These are phyloP conservation scores for Mus pahari DNA, from an alignment of 2,113 vertebrate genomes.

Conservation along the genomic window DNA sequence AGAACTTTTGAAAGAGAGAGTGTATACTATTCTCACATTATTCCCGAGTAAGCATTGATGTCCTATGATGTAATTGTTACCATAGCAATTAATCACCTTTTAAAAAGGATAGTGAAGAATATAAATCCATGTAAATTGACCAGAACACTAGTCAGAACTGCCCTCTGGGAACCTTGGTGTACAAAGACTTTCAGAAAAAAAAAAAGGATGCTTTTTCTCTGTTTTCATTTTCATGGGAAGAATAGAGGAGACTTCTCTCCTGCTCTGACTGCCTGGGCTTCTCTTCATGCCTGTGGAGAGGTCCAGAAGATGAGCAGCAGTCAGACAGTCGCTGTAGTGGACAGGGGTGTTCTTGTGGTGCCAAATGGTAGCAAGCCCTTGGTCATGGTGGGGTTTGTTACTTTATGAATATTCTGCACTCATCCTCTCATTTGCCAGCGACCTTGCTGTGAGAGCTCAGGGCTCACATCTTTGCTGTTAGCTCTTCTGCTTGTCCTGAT, in stretches of 20 bases:
- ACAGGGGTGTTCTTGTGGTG: constrained; percentile 67
- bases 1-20: constrained; percentile 62
- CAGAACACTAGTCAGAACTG: constrained; percentile 74
- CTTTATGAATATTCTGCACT: constrained; percentile 8
- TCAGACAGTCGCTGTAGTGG: neutral
- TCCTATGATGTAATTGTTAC: constrained; percentile 79
- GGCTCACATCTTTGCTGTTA: neutral
- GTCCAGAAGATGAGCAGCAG: constrained; percentile 10
- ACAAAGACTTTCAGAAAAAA: constrained; percentile 66
- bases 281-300: neutral
- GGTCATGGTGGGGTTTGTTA: neutral
- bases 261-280: constrained; percentile 37
- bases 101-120: constrained; percentile 75
- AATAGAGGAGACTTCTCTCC: constrained; percentile 56
- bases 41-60: constrained; percentile 72
- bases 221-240: constrained; percentile 53
- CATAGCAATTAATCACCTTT: constrained; percentile 82
- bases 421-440: neutral
- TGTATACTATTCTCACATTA: constrained; percentile 59
- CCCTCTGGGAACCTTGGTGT: constrained; percentile 66
- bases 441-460: neutral
- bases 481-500: constrained; percentile 6
- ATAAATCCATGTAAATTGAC: constrained; percentile 80
- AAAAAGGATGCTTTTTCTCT: neutral
- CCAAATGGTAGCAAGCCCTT: neutral